Evolutionary conservation across 2,797 vertebrate genomes (phyloP), one percentile per base, ranked within the genome.

Genomic region (Protonibea diacanthus): DNA sequence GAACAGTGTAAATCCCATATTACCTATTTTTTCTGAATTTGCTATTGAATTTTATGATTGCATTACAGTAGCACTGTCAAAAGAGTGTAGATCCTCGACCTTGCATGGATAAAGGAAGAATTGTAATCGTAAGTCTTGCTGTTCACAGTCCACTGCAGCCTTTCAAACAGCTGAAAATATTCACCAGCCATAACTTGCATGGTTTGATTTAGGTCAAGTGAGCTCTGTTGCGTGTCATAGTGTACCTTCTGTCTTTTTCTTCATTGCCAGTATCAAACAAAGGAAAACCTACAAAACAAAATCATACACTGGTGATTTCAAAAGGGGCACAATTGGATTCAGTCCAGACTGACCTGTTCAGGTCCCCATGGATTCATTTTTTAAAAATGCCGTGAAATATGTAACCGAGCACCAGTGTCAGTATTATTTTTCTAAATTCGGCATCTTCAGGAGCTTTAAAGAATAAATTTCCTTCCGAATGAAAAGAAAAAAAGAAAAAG

Each of bases 81-180:
- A 23, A 40, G 13, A 1, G 38, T 0, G 2, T 42, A 27, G 21
- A 21, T 49, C 17, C 38, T 38, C 7, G 25, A 45, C 25, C 45
- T 52, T 53, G 21, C 29, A 33, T 18, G 63, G 8, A 68, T 59
- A n/a, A 44, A 65, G 25, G 57, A 70, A 13, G 29, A 42, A 52
- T 21, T 64, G 21, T 63, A 58, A 71, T 18, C n/a, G 6, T 4
- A 15, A 44, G 33, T 33, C 29, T 51, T 13, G n/a, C 17, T 47
- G 40, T 48, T 53, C 48, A 64, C 20, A 52, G 52, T 52, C 51
- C 29, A 29, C 40, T 8, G 21, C 57, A 49, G 60, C 21, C 38
- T 20, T 17, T 74, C 23, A 51, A 18, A 29, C 44, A 61, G 21
- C 21, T 29, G 20, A n/a, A 80, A 44, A 62, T 68, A 62, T 58